Evolutionary conservation across 2,113 vertebrate species (phyloP).

Genomic region (Telmatochromis sp.): DNA sequence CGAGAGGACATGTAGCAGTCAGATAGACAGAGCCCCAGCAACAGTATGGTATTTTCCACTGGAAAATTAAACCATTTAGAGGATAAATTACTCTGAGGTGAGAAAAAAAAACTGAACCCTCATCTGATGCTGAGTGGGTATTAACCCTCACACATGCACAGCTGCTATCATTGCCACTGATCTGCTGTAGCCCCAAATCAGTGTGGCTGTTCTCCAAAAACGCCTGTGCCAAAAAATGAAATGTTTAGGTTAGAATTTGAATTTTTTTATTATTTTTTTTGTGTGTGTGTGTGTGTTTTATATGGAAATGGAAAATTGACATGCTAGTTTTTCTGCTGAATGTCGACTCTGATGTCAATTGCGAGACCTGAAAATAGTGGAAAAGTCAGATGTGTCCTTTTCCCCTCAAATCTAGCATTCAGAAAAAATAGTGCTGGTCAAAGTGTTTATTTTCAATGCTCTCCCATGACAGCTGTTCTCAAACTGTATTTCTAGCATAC

Average conservation of each 20-base stretch:
- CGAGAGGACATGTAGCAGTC: constrained; percentile 21
- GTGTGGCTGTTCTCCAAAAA: background rate
- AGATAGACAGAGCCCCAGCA: constrained; percentile 9
- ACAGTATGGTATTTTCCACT: constrained; percentile 10
- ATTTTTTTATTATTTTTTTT: background rate
- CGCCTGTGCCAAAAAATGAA: background rate
- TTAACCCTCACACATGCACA: background rate
- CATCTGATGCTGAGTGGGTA: background rate
- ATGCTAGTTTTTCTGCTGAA: background rate
- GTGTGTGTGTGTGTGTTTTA: background rate
- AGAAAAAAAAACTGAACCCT: background rate
- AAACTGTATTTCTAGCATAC: background rate
- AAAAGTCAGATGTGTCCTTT: background rate
- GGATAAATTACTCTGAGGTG: constrained; percentile 18
- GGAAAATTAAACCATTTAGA: constrained; percentile 30
- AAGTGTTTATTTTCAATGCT: background rate
- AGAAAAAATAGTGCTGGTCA: background rate
- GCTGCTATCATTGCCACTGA: background rate
- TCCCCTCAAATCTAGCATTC: background rate
- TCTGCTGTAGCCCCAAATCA: background rate
- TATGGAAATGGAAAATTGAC: background rate
- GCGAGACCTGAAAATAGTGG: background rate
- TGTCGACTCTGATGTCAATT: background rate
- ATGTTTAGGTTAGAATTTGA: background rate
- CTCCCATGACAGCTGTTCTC: background rate